These are phyloP conservation scores for Crenuchus spilurus DNA, from an alignment of 2,797 vertebrate species.

Conservation along the genomic window DNA sequence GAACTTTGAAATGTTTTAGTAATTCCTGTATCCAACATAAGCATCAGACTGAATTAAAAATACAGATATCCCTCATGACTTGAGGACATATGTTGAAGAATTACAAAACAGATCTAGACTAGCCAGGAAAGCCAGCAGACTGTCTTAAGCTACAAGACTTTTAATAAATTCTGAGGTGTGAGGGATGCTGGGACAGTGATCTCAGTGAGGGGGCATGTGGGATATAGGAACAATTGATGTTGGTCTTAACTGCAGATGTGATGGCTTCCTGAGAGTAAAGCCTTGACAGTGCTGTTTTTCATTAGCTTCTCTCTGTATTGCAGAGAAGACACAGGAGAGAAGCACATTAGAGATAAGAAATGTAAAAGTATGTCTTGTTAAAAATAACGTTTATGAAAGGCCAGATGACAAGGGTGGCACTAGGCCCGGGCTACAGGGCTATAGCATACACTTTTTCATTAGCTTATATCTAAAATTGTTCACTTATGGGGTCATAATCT, in stretches of 20 bases:
- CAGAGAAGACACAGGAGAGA: not conserved
- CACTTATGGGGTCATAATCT: no score
- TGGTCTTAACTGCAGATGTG: constrained; percentile 43
- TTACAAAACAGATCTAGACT: not conserved
- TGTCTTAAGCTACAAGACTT: not conserved
- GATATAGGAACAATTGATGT: constrained; percentile 60
- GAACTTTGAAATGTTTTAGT: no score
- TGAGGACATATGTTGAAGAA: not conserved
- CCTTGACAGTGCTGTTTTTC: constrained; percentile 53
- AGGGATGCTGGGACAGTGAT: constrained; percentile 12
- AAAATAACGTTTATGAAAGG: no score
- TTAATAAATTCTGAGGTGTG: constrained; percentile 14
- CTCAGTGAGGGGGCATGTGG: constrained; percentile 45
- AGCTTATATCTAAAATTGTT: no score
- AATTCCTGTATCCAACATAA: no score
- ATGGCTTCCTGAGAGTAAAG: constrained; percentile 59
- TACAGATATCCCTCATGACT: not conserved
- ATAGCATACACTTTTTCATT: no score
- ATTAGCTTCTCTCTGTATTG: constrained; percentile 53
- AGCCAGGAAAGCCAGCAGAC: not conserved
- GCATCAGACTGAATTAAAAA: not conserved
- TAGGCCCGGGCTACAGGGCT: no score
- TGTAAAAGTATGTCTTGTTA: not conserved
- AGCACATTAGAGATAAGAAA: not conserved
- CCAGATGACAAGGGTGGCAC: no score